phyloP scores from a whole-genome alignment of 2,888 invertebrate genomes.

The Atethmia centrago region DNA sequence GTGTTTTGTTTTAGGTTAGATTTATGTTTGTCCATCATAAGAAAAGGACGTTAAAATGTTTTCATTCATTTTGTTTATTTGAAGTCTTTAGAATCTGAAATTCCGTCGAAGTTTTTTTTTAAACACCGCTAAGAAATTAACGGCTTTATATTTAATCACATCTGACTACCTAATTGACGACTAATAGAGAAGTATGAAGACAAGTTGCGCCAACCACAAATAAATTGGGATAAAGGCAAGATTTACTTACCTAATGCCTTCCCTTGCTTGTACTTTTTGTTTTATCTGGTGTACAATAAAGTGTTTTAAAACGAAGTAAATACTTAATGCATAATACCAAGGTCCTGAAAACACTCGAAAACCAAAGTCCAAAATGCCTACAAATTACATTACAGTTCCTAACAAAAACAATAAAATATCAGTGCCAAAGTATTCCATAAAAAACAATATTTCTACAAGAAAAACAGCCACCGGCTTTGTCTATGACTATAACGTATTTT shows the following conservation, averaged over 20 bases:
- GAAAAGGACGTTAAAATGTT: background rate
- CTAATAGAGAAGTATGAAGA: background rate
- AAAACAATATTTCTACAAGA: conserved; percentile 19
- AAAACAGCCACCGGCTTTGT: conserved; percentile 14
- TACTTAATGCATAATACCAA: background rate
- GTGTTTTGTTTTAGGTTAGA: too few species aligned
- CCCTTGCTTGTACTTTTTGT: background rate
- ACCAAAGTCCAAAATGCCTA: too few species aligned
- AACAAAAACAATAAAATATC: conserved; percentile 12
- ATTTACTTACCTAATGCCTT: background rate
- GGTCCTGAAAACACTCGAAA: background rate
- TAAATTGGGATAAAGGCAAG: background rate
- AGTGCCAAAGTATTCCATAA: conserved; percentile 9
- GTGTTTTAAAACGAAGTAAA: background rate
- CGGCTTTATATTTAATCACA: background rate
- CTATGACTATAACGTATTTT: conserved; percentile 43
- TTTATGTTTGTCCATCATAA: background rate
- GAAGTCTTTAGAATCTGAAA: background rate
- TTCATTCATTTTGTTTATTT: background rate
- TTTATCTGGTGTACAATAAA: background rate
- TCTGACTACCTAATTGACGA: background rate
- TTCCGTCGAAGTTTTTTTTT: too few species aligned
- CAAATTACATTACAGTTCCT: background rate
- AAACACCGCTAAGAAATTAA: background rate
- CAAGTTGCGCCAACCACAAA: background rate